Evolutionary conservation across 2,888 invertebrate genomes (phyloP), one percentile per base, ranked within the genome.

Genomic region (Ametastegia equiseti): DNA sequence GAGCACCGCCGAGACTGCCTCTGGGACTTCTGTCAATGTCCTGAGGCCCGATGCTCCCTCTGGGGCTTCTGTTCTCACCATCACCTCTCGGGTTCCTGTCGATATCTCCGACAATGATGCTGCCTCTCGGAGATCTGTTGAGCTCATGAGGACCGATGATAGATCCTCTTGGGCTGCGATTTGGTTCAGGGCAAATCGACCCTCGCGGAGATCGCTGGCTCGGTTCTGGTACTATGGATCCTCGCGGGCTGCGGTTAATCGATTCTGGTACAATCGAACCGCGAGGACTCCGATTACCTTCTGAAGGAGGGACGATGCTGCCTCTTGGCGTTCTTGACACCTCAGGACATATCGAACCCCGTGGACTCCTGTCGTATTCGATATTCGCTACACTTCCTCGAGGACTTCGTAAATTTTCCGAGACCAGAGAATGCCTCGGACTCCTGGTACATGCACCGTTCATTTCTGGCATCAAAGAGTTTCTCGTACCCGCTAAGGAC

Each of bases 281-380:
- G 79, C 95, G 92, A 0, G 95, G 94, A 90, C 94, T 95, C 84
- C 95, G 92, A 0, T 93, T 45, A 23, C 87, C 81, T 6, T 87
- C 88, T 11, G 88, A 13, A 3, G 54, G 75, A 42, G 0, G 84
- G 2, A 87, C 86, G 50, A 88, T 88, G 4, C 88, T 88, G 0
- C 87, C 88, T 5, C 89, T 84, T 0, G 95, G 95, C 88, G 95
- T 95, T 77, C 94, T 93, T 45, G 86, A 86, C 60, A 88, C 90
- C 81, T 94, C 95, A 0, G 94, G 94, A 0, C 94, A 93, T 82
- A 95, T 92, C 83, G 95, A 95, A 82, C 94, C 93, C 78, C 95
- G 91, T 0, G 95, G 94, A 88, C 94, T 94, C 71, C 94, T 88
- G 47, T 93, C 93, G 83, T 93, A 93, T 81, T 94, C 93, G 83